These are phyloP conservation scores for Probosciger aterrimus DNA, from an alignment of 2,113 vertebrate species.

Conservation along the genomic window DNA sequence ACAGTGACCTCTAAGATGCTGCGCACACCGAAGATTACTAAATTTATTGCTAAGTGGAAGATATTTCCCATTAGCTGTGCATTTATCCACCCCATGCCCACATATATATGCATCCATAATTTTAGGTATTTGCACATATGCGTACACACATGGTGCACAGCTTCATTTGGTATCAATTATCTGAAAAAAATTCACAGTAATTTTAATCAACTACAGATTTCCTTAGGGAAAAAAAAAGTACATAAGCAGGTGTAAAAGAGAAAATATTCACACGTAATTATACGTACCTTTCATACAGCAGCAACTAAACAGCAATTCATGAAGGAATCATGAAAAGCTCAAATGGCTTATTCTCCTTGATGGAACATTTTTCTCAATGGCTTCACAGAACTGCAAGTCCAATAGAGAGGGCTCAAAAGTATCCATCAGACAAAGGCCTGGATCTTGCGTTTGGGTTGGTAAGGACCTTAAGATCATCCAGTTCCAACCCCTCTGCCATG, in stretches of 20 bases:
- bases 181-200: neutral
- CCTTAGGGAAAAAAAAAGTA: neutral
- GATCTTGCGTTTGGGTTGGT: neutral
- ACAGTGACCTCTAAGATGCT: constrained; percentile 30
- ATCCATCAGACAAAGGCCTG: neutral
- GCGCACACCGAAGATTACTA: neutral
- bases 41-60: constrained; percentile 30
- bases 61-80: neutral
- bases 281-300: neutral
- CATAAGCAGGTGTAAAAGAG: constrained; percentile 10
- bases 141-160: neutral
- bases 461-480: neutral
- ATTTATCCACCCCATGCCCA: neutral
- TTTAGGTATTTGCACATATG: neutral
- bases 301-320: neutral
- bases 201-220: constrained; percentile 38
- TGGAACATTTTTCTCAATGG: neutral
- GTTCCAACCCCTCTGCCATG: neutral
- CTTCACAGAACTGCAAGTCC: neutral
- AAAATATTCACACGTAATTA: neutral
- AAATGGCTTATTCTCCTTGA: neutral
- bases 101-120: neutral
- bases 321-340: neutral
- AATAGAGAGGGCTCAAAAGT: neutral
- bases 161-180: constrained; percentile 20